Evolutionary conservation across 1,140 invertebrate genomes (phyloP).

Genomic region (Drosophila bifasciata): DNA sequence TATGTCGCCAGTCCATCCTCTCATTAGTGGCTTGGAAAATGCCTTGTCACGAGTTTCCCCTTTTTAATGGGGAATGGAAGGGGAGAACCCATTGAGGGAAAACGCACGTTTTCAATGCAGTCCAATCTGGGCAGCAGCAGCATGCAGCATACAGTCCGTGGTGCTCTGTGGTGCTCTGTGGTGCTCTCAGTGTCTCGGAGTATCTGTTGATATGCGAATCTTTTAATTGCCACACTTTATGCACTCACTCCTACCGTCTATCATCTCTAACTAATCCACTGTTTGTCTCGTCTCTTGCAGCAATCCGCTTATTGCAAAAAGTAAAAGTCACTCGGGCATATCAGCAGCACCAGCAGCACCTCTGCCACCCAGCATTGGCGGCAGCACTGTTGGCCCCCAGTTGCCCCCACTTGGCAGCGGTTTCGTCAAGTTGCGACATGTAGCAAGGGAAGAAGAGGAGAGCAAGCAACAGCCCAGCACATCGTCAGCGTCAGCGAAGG

Average conservation of each 20-base stretch:
- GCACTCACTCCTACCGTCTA: slow-evolving; percentile 23
- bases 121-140: slow-evolving; percentile 1
- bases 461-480: slow-evolving; percentile 31
- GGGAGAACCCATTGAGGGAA: slow-evolving; percentile 43
- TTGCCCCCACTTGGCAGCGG: slow-evolving; percentile 71
- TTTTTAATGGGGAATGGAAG: slow-evolving; percentile 36
- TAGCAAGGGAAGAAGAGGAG: slow-evolving; percentile 56
- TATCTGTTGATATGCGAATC: slow-evolving; percentile 19
- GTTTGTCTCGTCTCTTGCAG: slow-evolving; percentile 52
- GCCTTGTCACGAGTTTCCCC: slow-evolving; percentile 65
- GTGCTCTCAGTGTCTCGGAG: not conserved
- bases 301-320: slow-evolving; percentile 79
- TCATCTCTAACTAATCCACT: slow-evolving; percentile 14
- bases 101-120: slow-evolving; percentile 40
- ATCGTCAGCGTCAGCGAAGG: slow-evolving; percentile 23
- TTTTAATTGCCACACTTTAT: slow-evolving; percentile 58
- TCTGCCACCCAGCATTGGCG: slow-evolving; percentile 25
- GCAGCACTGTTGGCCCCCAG: slow-evolving; percentile 60
- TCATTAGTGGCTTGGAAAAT: slow-evolving; percentile 70
- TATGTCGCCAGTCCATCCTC: slow-evolving; percentile 7
- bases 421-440: slow-evolving; percentile 82
- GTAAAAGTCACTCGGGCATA: slow-evolving; percentile 81
- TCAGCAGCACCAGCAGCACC: slow-evolving; percentile 37
- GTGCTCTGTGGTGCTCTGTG: slow-evolving; percentile 7
- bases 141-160: slow-evolving; percentile 2